Conservation (phyloP, 2,888 invertebrate species). For the Drosophila crucigera region DNA sequence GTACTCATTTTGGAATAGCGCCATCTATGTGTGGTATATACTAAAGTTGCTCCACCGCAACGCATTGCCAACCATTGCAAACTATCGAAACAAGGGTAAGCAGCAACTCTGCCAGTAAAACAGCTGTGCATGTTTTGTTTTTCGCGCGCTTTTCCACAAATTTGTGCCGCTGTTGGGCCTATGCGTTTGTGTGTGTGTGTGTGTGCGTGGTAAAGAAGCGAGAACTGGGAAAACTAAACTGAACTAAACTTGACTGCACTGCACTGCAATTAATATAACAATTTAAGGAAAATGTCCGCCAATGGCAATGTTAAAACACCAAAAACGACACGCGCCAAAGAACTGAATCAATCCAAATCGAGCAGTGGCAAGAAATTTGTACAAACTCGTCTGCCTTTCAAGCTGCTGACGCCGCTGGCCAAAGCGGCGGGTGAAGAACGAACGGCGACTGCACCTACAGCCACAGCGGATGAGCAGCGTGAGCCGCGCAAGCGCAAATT, state of each 20-base stretch:
- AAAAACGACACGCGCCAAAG: constrained; percentile 46
- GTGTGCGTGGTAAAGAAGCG: not conserved
- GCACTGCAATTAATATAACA: constrained; percentile 9
- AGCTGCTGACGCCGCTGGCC: constrained; percentile 85
- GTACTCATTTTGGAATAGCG: not conserved
- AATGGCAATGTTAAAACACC: constrained; percentile 62
- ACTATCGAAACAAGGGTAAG: not conserved
- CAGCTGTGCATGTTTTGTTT: constrained; percentile 45
- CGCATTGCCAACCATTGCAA: constrained; percentile 26
- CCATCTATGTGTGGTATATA: not conserved
- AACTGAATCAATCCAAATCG: constrained; percentile 46
- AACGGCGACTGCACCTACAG: constrained; percentile 27
- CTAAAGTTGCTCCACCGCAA: accelerated
- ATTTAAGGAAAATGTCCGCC: constrained; percentile 36
- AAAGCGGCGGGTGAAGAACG: constrained; percentile 16
- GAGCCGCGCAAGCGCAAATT: constrained; percentile 80
- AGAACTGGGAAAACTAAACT: not conserved
- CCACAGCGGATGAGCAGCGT: constrained; percentile 25
- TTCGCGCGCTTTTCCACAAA: constrained; percentile 48
- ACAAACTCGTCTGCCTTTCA: constrained; percentile 88
- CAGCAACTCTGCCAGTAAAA: constrained; percentile 16
- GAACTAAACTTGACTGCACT: not conserved
- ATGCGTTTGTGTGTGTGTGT: not conserved
- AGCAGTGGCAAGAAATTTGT: constrained; percentile 86
- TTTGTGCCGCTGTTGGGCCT: constrained; percentile 10